These are phyloP conservation scores for Melanargia galathea DNA, from an alignment of 2,888 invertebrate genomes.

Conservation along the genomic window DNA sequence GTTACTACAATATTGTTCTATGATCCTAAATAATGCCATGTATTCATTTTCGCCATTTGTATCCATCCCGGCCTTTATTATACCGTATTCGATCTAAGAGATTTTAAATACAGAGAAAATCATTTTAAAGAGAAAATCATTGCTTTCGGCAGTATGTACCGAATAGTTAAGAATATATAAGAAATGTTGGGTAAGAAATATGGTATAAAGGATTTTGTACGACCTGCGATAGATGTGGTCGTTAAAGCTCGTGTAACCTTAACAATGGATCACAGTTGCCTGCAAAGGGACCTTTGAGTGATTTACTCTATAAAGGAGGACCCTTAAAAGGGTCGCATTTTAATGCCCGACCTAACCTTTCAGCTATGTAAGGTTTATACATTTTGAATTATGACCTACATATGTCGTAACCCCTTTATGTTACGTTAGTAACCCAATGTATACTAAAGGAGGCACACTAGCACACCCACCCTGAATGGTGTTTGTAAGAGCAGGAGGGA, in stretches of 20 bases:
- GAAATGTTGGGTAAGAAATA: background rate
- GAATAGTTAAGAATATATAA: too few relatives aligned
- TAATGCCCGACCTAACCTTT: background rate
- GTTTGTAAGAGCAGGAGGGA: too few relatives aligned
- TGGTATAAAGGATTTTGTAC: background rate
- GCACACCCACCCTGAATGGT: too few relatives aligned
- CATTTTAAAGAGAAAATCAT: too few relatives aligned
- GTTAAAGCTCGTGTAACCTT: background rate
- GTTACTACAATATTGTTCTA: too few relatives aligned
- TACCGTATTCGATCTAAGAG: too few relatives aligned
- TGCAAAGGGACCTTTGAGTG: slow-evolving; percentile 7
- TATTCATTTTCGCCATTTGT: slow-evolving; percentile 16
- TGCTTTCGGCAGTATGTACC: too few relatives aligned
- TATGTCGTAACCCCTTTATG: background rate
- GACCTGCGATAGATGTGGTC: background rate
- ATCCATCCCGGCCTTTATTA: too few relatives aligned
- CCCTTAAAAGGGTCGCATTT: slow-evolving; percentile 10
- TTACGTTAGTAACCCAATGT: background rate
- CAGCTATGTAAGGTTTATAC: slow-evolving; percentile 2
- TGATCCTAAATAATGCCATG: too few relatives aligned
- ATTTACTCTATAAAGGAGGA: slow-evolving; percentile 12
- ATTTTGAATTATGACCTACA: slow-evolving; percentile 5
- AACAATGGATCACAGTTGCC: slow-evolving; percentile 1
- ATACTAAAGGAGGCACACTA: background rate
- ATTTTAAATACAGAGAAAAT: too few relatives aligned